Base-by-base conservation (phyloP, 2,888 invertebrate species). In the Ypsolopha sequella region DNA sequence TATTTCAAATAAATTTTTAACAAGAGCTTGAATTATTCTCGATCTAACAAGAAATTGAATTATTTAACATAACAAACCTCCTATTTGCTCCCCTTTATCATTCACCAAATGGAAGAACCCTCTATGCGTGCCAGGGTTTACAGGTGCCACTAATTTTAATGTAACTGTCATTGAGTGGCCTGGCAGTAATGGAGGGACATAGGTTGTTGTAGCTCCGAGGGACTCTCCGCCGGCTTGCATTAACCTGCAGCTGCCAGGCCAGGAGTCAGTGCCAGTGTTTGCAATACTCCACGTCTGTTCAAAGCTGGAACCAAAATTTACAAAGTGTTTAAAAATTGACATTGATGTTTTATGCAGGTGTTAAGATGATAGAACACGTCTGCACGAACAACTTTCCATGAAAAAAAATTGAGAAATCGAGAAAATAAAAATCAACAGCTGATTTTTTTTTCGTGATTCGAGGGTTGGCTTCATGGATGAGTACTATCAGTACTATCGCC, bases 21-120 rank as follows among this genome's bases (percentile, higher is more conserved):
- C 2, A 24, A 24, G 24, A 4, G 2, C 24, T 24, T 24, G 24
- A 24, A 24, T 24, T 24, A 24, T 24, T 24, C 24, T 24, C 4
- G n/a, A n/a, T n/a, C n/a, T n/a, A n/a, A n/a, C n/a, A n/a, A n/a
- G n/a, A n/a, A n/a, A n/a, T 44, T 13, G 41, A 24, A 38, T 51
- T 50, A 58, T 46, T 44, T 43, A 33, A 34, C 11, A 47, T 36
- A 53, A 61, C 66, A 66, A 84, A 96, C 97, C 97, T 76, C 98
- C 98, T 88, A 98, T 97, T 78, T 93, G 95, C 63, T 93, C 91
- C 55, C 97, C 97, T 64, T 92, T 92, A 41, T 94, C 89, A 53
- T 96, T 95, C 66, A 93, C 92, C 88, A 98, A 89, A 67, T 96
- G 91, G 93, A 97, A 98, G 86, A 95, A 93, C 60, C 95, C 95